A percentile compares a stretch with the other conserved stretches of the same genome.
phyloP scores from a whole-genome alignment of 2,797 vertebrate genomes.

The Hyperoplus immaculatus region DNA sequence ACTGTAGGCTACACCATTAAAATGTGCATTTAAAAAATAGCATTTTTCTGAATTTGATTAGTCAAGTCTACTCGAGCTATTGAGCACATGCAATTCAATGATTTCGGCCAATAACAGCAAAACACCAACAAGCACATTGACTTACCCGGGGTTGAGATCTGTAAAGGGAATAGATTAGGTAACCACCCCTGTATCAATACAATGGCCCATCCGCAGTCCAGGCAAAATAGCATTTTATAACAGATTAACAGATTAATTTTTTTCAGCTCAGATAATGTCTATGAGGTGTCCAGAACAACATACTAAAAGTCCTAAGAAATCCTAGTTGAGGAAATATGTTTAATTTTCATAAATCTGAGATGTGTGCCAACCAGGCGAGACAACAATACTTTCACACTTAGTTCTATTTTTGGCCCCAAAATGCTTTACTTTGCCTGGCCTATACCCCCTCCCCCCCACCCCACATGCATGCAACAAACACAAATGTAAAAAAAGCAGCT shows the following conservation, averaged over 20 bases:
- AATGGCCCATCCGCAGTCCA: neutral
- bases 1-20: constrained; percentile 12
- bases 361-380: no score
- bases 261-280: no score
- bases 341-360: no score
- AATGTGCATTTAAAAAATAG: constrained; percentile 36
- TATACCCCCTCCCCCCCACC: neutral
- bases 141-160: constrained; percentile 88
- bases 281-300: no score
- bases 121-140: constrained; percentile 54
- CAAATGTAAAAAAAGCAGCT: constrained; percentile 53
- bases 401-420: no score
- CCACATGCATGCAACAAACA: constrained; percentile 66
- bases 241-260: no score
- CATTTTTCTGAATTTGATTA: constrained; percentile 30
- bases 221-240: no score
- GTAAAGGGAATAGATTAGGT: constrained; percentile 76
- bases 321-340: no score
- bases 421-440: no score
- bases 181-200: constrained; percentile 50
- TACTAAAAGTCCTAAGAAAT: no score
- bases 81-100: constrained; percentile 63
- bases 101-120: constrained; percentile 36
- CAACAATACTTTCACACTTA: no score
- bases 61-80: constrained; percentile 4